Conservation (phyloP, 2,797 vertebrate species). For the Nyctibius grandis region DNA sequence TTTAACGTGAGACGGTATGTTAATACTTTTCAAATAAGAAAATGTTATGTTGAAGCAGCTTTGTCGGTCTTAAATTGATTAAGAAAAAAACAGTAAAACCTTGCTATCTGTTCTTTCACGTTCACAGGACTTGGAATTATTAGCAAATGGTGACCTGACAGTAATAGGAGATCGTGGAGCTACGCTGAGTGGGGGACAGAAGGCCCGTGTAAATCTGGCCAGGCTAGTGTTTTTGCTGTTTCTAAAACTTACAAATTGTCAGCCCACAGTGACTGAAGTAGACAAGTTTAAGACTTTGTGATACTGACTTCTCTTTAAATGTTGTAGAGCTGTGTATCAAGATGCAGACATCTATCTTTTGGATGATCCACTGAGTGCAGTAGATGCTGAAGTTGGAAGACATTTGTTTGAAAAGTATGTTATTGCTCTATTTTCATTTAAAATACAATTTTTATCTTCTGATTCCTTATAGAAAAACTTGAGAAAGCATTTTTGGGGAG, state of each 20-base stretch:
- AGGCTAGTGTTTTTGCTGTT: constrained; percentile 72
- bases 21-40: background rate
- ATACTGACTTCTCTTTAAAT: background rate
- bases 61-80: background rate
- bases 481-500: background rate
- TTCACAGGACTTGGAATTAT: constrained; percentile 85
- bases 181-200: constrained; percentile 95
- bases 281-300: background rate
- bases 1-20: background rate
- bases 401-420: constrained; percentile 94
- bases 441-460: background rate
- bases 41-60: background rate
- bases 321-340: constrained; percentile 88
- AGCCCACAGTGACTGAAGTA: background rate
- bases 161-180: constrained; percentile 90
- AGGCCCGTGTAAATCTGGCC: constrained; percentile 90
- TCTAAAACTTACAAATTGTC: background rate
- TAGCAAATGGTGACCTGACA: constrained; percentile 88
- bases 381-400: constrained; percentile 90
- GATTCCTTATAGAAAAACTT: background rate
- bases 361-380: constrained; percentile 94
- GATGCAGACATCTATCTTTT: constrained; percentile 94
- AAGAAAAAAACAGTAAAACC: background rate
- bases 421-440: background rate
- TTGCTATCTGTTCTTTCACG: background rate